phyloP scores from a whole-genome alignment of 2,888 invertebrate genomes.

The Drosophila pullipes region DNA sequence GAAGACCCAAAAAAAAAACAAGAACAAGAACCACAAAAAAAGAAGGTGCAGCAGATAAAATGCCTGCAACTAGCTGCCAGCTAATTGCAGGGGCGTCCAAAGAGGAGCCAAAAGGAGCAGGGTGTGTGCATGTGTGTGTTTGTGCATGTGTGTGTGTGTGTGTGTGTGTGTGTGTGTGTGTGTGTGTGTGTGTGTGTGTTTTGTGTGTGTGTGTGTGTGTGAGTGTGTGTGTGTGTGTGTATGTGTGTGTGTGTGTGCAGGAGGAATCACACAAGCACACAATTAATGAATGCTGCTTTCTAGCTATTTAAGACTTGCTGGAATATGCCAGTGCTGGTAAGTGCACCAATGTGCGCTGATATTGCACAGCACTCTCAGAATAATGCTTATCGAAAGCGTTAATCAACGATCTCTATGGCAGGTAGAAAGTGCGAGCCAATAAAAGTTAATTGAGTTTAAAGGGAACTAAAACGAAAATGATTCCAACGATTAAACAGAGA shows the following conservation, averaged over 20 bases:
- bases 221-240: too few relatives aligned
- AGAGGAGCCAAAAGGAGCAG: slow-evolving; percentile 2
- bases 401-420: too few relatives aligned
- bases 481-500: background rate
- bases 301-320: background rate
- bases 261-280: slow-evolving; percentile 36
- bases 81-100: slow-evolving; percentile 60
- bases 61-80: slow-evolving; percentile 44
- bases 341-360: background rate
- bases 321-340: slow-evolving; percentile 25
- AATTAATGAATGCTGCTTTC: slow-evolving; percentile 44
- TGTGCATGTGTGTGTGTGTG: too few relatives aligned
- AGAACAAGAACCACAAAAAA: slow-evolving; percentile 2
- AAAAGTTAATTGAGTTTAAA: background rate
- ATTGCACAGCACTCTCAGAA: background rate
- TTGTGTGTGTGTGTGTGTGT: background rate
- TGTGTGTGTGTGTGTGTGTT: too few relatives aligned
- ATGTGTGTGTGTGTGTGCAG: background rate
- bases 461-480: too few relatives aligned
- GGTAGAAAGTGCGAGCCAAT: too few relatives aligned
- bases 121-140: background rate
- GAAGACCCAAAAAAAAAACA: slow-evolving; percentile 38
- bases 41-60: slow-evolving; percentile 26
- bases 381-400: background rate
- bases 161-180: too few relatives aligned